Conservation (phyloP, 2,113 vertebrate genomes). For the Aix galericulata region DNA sequence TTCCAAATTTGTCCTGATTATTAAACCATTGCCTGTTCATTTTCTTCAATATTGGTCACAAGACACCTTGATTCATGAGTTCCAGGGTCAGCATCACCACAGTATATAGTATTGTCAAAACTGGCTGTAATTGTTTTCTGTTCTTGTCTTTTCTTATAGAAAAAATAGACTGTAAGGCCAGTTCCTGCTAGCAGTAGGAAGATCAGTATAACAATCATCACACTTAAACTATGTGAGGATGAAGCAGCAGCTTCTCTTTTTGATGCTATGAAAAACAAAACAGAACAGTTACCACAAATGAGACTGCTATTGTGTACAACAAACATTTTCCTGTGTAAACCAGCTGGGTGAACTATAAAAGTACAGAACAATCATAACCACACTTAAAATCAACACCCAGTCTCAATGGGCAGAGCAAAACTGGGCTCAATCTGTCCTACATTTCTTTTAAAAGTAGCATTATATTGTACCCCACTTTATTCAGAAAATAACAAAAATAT, state of each 20-base stretch:
- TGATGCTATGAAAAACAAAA: conserved; percentile 43
- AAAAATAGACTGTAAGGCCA: conserved; percentile 79
- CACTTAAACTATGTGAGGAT: conserved; percentile 60
- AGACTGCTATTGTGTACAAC: neutral
- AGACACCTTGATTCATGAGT: conserved; percentile 85
- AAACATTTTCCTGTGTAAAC: neutral
- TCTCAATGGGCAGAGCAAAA: neutral
- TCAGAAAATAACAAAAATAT: neutral
- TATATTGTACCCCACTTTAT: neutral
- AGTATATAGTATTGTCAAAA: conserved; percentile 91
- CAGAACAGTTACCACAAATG: neutral
- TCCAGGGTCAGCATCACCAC: conserved; percentile 64
- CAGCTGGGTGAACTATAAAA: neutral
- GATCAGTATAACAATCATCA: conserved; percentile 77
- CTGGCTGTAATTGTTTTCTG: conserved; percentile 60
- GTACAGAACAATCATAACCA: neutral
- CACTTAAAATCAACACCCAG: neutral
- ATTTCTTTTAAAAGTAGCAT: neutral
- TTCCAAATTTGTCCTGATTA: neutral
- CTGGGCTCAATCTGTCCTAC: neutral
- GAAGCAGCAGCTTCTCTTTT: conserved; percentile 34
- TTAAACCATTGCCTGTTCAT: conserved; percentile 81
- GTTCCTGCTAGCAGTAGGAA: conserved; percentile 76
- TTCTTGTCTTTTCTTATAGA: conserved; percentile 80
- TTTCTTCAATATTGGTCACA: conserved; percentile 91